phyloP scores from a whole-genome alignment of 2,888 invertebrate species.

The Sphaerophoria rueppellii region DNA sequence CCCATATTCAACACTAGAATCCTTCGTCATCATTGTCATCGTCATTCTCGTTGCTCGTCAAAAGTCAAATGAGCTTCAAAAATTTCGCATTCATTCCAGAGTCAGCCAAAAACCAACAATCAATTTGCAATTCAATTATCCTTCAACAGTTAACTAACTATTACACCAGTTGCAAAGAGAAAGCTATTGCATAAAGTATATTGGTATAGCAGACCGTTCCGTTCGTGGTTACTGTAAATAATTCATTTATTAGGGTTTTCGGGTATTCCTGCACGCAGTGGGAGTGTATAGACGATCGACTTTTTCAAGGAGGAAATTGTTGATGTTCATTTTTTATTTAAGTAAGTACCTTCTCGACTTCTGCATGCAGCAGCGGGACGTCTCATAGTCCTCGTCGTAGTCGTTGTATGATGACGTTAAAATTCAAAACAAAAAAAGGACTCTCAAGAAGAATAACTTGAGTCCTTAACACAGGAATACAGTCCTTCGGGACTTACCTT shows the following conservation, averaged over 20 bases:
- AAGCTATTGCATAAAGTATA: slow-evolving; percentile 10
- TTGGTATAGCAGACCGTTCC: slow-evolving; percentile 11
- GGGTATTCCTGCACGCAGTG: not conserved
- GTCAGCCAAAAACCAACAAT: slow-evolving; percentile 38
- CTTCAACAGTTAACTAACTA: slow-evolving; percentile 24
- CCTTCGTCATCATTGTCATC: not conserved
- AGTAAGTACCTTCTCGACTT: slow-evolving; percentile 29
- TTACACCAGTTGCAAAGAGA: not conserved
- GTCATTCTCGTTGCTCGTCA: not conserved
- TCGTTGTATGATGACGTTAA: slow-evolving; percentile 21
- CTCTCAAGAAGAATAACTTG: not conserved
- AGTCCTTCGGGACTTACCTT: not conserved
- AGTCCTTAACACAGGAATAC: slow-evolving; percentile 1
- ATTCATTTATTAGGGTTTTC: slow-evolving; percentile 16
- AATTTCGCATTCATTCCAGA: slow-evolving; percentile 8
- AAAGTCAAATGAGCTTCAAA: slow-evolving; percentile 28
- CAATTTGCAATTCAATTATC: slow-evolving; percentile 64
- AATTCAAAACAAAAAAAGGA: slow-evolving; percentile 9
- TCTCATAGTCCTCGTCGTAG: not conserved
- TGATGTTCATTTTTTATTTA: slow-evolving; percentile 57
- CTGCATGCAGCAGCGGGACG: not conserved
- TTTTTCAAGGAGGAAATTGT: slow-evolving; percentile 47
- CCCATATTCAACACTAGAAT: too few relatives aligned
- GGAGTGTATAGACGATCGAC: not conserved
- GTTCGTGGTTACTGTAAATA: slow-evolving; percentile 30